Evolutionary conservation across 2,888 invertebrate genomes (phyloP).

Genomic region (Drosophila neonasuta): DNA sequence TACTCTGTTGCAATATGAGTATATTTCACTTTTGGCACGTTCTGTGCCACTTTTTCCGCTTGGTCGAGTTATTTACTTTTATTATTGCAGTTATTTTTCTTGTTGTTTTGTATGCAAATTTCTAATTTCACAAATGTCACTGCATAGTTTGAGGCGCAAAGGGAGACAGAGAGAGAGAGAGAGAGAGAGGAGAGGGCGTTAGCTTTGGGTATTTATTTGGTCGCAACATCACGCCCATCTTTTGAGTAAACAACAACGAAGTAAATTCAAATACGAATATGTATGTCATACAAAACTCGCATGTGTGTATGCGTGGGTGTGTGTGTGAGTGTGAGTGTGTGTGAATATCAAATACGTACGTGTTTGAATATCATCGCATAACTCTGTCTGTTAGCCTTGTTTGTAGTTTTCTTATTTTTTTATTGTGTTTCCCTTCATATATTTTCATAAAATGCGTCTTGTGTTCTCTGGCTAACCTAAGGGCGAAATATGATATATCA

Average conservation of each 20-base stretch:
- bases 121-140: slow-evolving; percentile 73
- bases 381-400: slow-evolving; percentile 17
- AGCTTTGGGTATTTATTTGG: slow-evolving; percentile 43
- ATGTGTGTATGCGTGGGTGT: neutral
- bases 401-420: slow-evolving; percentile 8
- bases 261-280: slow-evolving; percentile 23
- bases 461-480: slow-evolving; percentile 32
- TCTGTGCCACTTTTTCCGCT: slow-evolving; percentile 63
- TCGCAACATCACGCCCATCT: slow-evolving; percentile 40
- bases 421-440: neutral
- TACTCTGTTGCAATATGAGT: slow-evolving; percentile 16
- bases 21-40: slow-evolving; percentile 61
- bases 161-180: neutral
- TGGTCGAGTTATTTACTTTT: slow-evolving; percentile 65
- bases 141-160: slow-evolving; percentile 67
- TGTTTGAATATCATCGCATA: slow-evolving; percentile 39
- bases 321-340: slow-evolving; percentile 1
- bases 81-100: slow-evolving; percentile 37
- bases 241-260: slow-evolving; percentile 36
- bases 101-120: slow-evolving; percentile 47
- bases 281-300: slow-evolving; percentile 7
- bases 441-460: slow-evolving; percentile 45
- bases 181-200: slow-evolving; percentile 18
- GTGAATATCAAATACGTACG: slow-evolving; percentile 8
- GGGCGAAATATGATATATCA: slow-evolving; percentile 40